phyloP scores from a whole-genome alignment of 1,140 invertebrate genomes.

The Aphidius ervi region DNA sequence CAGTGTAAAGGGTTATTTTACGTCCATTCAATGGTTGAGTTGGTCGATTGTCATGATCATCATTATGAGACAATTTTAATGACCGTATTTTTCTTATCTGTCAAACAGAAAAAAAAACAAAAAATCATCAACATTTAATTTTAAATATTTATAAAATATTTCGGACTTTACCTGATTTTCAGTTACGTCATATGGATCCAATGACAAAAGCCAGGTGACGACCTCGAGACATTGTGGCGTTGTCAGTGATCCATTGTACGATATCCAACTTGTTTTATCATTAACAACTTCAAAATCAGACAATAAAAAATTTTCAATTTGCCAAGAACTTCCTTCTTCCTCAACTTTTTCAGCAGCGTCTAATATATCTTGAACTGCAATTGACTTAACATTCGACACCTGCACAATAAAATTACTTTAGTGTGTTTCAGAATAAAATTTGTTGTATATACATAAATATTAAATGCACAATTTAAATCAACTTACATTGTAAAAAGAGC shows the following conservation, averaged over 20 bases:
- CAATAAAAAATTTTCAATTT: not conserved
- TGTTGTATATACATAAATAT: too few relatives aligned
- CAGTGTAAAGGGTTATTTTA: not conserved
- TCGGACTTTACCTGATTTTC: too few relatives aligned
- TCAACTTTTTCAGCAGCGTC: too few relatives aligned
- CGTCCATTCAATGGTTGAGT: constrained; percentile 1
- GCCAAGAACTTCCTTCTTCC: too few relatives aligned
- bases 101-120: not conserved
- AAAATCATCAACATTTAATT: too few relatives aligned
- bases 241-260: constrained; percentile 87
- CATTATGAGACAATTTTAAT: not conserved
- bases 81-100: not conserved
- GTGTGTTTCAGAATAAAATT: too few relatives aligned
- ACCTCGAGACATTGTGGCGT: constrained; percentile 89
- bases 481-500: constrained; percentile 34
- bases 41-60: constrained; percentile 4
- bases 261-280: constrained; percentile 57
- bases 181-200: too few relatives aligned
- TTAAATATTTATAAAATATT: too few relatives aligned
- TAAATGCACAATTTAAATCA: too few relatives aligned
- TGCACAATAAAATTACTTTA: too few relatives aligned
- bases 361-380: too few relatives aligned
- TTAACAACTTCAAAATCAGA: not conserved
- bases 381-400: too few relatives aligned
- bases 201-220: constrained; percentile 68